A percentile compares a stretch with the other conserved stretches of the same genome.
Conservation (phyloP, 2,797 vertebrate genomes). For the Perodicticus potto region DNA sequence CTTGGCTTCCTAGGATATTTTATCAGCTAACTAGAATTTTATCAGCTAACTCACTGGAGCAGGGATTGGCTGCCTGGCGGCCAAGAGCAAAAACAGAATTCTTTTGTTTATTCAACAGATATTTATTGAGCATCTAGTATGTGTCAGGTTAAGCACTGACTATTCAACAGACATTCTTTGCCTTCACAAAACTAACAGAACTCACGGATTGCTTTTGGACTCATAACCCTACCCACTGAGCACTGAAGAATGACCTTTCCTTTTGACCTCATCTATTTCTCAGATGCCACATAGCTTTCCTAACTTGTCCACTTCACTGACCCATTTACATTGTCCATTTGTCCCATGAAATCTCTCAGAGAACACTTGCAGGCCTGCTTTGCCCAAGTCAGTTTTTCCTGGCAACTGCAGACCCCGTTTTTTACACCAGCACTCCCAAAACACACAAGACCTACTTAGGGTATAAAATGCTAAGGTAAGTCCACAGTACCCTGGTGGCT, state of each 20-base stretch:
- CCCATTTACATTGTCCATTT: background rate
- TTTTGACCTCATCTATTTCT: constrained; percentile 37
- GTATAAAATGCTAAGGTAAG: background rate
- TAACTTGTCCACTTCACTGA: background rate
- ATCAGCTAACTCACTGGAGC: constrained; percentile 23
- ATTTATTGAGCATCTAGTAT: constrained; percentile 50
- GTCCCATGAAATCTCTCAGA: background rate
- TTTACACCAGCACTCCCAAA: background rate
- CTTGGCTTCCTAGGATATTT: constrained; percentile 48
- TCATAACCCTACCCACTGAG: background rate
- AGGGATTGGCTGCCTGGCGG: background rate
- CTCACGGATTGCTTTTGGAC: background rate
- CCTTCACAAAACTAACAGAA: constrained; percentile 53
- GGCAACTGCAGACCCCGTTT: background rate
- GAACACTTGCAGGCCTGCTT: background rate
- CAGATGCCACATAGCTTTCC: background rate
- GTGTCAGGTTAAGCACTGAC: background rate
- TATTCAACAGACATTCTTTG: background rate
- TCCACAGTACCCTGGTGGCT: background rate
- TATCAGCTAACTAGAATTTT: constrained; percentile 10
- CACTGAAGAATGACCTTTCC: background rate
- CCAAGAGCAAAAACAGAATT: constrained; percentile 9
- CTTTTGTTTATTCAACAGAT: background rate
- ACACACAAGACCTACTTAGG: background rate
- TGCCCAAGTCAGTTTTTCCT: background rate